Conservation (phyloP, 2,113 vertebrate genomes). For the Abramis brama region DNA sequence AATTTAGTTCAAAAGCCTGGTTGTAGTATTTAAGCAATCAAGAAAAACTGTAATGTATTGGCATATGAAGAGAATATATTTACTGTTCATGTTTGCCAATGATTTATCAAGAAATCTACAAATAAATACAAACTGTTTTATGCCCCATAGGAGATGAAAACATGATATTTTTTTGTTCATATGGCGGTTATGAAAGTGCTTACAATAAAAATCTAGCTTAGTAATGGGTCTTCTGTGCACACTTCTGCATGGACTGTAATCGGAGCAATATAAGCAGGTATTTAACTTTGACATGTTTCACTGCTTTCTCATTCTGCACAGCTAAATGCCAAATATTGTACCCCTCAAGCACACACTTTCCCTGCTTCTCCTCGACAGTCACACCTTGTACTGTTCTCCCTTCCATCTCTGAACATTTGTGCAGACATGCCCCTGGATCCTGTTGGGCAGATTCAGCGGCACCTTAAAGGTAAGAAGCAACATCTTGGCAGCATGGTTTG, state of each 20-base stretch:
- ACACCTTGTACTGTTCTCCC: conserved; percentile 6
- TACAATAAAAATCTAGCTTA: background rate
- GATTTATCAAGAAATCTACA: background rate
- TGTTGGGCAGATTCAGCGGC: conserved; percentile 26
- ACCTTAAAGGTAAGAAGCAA: background rate
- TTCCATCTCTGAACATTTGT: conserved; percentile 32
- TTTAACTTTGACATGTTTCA: conserved; percentile 26
- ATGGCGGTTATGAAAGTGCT: background rate
- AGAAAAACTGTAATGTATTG: background rate
- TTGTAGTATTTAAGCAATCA: too few relatives aligned
- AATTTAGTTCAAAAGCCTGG: too few relatives aligned
- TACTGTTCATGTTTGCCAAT: background rate
- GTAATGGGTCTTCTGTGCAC: background rate
- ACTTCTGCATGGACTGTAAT: background rate
- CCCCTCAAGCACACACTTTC: conserved; percentile 38
- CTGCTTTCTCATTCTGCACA: background rate
- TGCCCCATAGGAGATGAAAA: background rate
- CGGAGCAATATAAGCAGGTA: background rate
- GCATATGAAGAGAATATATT: background rate
- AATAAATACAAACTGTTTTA: background rate
- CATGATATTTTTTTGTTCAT: background rate
- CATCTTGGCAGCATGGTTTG: conserved; percentile 20
- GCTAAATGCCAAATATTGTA: conserved; percentile 13
- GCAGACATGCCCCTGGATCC: conserved; percentile 48
- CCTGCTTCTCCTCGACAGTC: conserved; percentile 26